Evolutionary conservation across 1,140 invertebrate genomes (phyloP).

Genomic region (Lutraria rhynchaena): DNA sequence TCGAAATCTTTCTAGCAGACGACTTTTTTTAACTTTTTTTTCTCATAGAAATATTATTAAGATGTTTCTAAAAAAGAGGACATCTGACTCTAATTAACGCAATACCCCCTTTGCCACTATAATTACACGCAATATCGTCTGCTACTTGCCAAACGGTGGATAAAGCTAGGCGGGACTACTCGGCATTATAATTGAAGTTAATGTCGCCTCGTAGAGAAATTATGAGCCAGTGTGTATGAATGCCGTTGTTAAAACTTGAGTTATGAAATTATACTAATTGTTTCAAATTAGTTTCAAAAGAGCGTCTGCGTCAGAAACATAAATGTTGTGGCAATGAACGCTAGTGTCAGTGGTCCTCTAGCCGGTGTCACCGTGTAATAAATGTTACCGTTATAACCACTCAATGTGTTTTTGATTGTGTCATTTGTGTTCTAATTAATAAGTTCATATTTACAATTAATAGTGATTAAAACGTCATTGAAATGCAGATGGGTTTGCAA

Average conservation of each 20-base stretch:
- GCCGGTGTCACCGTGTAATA: no score
- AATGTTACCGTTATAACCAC: no score
- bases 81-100: constrained; percentile 15
- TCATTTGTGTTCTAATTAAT: no score
- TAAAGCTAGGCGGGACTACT: constrained; percentile 11
- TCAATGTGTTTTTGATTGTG: no score
- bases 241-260: not conserved
- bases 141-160: no score
- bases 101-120: constrained; percentile 11
- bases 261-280: not conserved
- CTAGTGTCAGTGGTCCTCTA: no score
- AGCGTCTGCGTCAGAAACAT: not conserved
- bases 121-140: not conserved
- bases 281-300: no score
- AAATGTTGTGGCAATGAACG: not conserved
- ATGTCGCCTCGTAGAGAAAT: constrained; percentile 1
- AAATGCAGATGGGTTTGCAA: no score
- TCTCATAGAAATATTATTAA: not conserved
- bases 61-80: not conserved
- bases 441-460: no score
- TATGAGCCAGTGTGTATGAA: constrained; percentile 2
- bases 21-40: no score
- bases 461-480: no score
- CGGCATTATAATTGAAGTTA: constrained; percentile 21
- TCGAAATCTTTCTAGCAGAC: no score